Percentiles rank a stretch among this genome's conserved stretches.
Evolutionary conservation across 92 coral and sea anemone species (phyloP).

Genomic region (Epizoanthus scotinus): DNA sequence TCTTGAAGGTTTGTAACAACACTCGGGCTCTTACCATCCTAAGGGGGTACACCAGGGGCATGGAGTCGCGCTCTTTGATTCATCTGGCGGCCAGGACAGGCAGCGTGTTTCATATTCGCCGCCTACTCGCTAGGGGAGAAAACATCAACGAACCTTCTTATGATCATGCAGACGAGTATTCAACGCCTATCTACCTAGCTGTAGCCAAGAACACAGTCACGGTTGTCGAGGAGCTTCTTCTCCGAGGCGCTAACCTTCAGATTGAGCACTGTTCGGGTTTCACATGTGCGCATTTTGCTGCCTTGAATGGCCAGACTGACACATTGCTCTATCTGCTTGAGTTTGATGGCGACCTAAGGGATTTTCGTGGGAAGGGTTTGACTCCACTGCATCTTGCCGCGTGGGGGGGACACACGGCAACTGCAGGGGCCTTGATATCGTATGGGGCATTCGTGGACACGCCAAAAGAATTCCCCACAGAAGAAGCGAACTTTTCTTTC

Average conservation of each 20-base stretch:
- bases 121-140: constrained; percentile 4
- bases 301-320: constrained; percentile 31
- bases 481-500: constrained; percentile 16
- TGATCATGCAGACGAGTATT: constrained; percentile 26
- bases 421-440: constrained; percentile 21
- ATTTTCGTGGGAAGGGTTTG: constrained; percentile 23
- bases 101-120: constrained; percentile 22
- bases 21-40: constrained; percentile 14
- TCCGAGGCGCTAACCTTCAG: constrained; percentile 37
- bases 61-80: constrained; percentile 38
- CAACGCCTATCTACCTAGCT: constrained; percentile 30
- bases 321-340: constrained; percentile 37
- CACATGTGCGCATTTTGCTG: constrained; percentile 21
- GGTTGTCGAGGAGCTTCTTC: constrained; percentile 29
- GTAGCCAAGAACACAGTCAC: constrained; percentile 24
- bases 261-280: constrained; percentile 28
- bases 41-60: constrained; percentile 27
- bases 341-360: constrained; percentile 7
- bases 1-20: constrained; percentile 12
- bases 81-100: constrained; percentile 25
- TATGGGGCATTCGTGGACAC: constrained; percentile 26
- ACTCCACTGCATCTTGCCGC: constrained; percentile 34
- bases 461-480: constrained; percentile 31
- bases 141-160: constrained; percentile 19
- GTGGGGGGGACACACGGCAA: constrained; percentile 32